Evolutionary conservation across 2,888 invertebrate genomes (phyloP), one percentile per base, ranked within the genome.

Genomic region (Pheosia gnoma): DNA sequence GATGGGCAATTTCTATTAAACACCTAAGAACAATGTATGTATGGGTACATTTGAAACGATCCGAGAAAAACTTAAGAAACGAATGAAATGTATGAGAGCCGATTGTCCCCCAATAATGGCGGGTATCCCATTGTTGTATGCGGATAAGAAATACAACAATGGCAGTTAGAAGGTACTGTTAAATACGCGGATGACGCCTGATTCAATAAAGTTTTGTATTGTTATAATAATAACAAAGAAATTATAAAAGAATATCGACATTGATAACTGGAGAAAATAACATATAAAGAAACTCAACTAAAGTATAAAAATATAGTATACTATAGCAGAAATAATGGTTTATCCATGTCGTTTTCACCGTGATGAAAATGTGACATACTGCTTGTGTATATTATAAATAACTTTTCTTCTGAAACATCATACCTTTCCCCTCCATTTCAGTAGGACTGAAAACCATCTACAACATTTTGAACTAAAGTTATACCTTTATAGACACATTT

Each of bases 31-130:
- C 59, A 65, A 57, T 58, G 59, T 60, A 57, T 37, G 4, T 65
- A 71, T 25, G 2, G 25, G 25, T 25, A 25, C 25, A 25, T 66
- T 61, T 64, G 60, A 59, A 62, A 67, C 55, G 55, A 55, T 57
- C 51, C 68, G 63, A 59, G 74, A 75, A 75, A 71, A 62, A 6
- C 63, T 68, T 68, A 25, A 57, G 61, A 60, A 61, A 38, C 13
- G 13, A 47, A n/a, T 53, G 59, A 54, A 53, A 45, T 51, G 37
- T 60, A 62, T 66, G 64, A 47, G 66, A 76, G 36, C 43, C 65
- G 56, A 76, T 76, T 77, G 75, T 77, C 65, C 72, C 60, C 65
- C 55, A 65, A 72, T 71, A 74, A 69, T 64, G 59, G 62, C 10
- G 37, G 52, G 25, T 25, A 25, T 25, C 25, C 65, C 45, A 76